Base-by-base conservation (phyloP, 2,888 invertebrate genomes). In the Penaeus monodon region DNA sequence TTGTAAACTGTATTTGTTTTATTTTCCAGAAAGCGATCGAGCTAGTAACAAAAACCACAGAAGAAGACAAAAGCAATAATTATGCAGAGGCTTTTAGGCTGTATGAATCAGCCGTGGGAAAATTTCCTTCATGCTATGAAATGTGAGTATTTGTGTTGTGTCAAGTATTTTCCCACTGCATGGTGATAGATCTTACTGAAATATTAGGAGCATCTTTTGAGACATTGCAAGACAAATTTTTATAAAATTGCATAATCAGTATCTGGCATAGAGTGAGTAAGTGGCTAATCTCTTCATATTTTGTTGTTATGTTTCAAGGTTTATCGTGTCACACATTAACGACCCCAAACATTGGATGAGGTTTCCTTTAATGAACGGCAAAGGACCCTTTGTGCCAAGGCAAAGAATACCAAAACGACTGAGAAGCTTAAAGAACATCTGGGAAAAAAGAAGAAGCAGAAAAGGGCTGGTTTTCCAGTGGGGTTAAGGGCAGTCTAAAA, bases 41-140 rank as follows among this genome's bases (percentile, higher is more conserved):
- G 93, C 94, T 99, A 92, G 99, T 99, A 65, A 99, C 98, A 74
- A 98, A 97, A 94, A 99, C 99, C 38, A 99, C 99, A 14, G 99
- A 99, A 92, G 99, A 99, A 93, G 99, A 99, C 93, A 96, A 97
- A 91, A 97, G 97, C 91, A 98, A 99, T 92, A 99, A 99, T 92
- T 99, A 98, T 93, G 98, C 96, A 91, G 99, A 99, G 93, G 99
- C 99, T 0, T 93, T 99, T 90, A 94, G 96, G 90, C 94, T 99
- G 44, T 99, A 99, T 92, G 97, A 99, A 93, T 97, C 99, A 93
- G 98, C 97, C 20, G 98, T 99, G 12, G n/a, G 99, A 99, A 92
- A 99, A 99, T 93, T 99, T 99, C 93, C 94, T 99, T 44, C 99
- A 99, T 94, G 98, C 99, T 82, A 98, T 99, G 73, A 99, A 99